phyloP scores from a whole-genome alignment of 2,797 vertebrate genomes.

The Eremophila alpestris region DNA sequence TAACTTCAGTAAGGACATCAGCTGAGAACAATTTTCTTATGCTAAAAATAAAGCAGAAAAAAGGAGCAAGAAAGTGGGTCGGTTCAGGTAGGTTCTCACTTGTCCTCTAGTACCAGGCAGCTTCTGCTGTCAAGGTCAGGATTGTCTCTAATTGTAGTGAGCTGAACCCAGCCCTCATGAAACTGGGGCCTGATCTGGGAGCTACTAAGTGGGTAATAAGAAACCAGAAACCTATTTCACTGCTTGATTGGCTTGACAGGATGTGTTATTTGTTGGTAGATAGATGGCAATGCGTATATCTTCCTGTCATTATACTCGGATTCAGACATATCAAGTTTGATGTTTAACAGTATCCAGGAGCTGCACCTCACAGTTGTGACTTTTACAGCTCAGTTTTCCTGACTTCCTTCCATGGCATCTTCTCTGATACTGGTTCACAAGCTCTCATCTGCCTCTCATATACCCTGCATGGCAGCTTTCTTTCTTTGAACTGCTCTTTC shows the following conservation, averaged over 20 bases:
- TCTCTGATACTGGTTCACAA: neutral
- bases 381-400: neutral
- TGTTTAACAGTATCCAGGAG: neutral
- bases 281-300: neutral
- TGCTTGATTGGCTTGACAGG: neutral
- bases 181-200: neutral
- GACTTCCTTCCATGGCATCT: neutral
- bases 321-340: neutral
- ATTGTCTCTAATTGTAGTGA: neutral
- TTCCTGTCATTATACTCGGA: neutral
- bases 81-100: neutral
- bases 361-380: neutral
- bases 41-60: neutral
- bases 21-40: neutral
- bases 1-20: neutral
- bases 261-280: neutral
- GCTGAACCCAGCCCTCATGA: neutral
- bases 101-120: neutral
- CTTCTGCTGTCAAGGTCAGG: neutral
- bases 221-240: neutral
- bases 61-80: neutral
- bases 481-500: neutral
- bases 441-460: neutral
- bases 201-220: neutral
- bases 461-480: neutral